Base-by-base conservation (phyloP, 2,888 invertebrate species). In the Lepidochitona cinerea region DNA sequence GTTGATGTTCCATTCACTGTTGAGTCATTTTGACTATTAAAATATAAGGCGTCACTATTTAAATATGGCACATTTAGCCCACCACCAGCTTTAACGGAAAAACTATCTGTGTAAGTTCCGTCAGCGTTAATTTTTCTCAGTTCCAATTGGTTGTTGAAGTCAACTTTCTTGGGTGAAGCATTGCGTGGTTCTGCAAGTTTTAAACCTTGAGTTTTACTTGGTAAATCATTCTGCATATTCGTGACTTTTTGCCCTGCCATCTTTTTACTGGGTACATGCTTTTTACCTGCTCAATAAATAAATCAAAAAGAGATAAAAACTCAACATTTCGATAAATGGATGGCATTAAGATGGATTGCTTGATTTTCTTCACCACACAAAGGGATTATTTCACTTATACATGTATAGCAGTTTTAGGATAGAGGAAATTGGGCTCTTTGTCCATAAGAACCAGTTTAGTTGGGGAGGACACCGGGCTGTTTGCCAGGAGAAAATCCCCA, bases 81-180 rank as follows among this genome's bases (percentile, higher is more conserved):
- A 37, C 29, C 35, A 53, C 49, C 52, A 32, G 52, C 37, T 18
- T 52, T 67, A 37, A 32, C 64, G 4, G 73, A 72, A 5, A 32
- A 29, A 35, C 75, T 76, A 73, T 80, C 80, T 26, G 75, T 73
- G 70, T 76, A 81, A 0, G 81, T 79, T 9, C 82, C 80, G 69
- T 83, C 83, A 67, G 77, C 74, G 64, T 79, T 78, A 7, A 81
- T 79, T 70, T 82, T 80, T 29, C 82, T 73, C 33, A 79, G 52
- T 37, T 76, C 77, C 53, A 76, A 75, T 12, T 75, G 73, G 23
- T 77, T 71, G 33, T 74, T 73, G 66, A 83, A 82, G 53, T 81
- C 82, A 6, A 83, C 82, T 9, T 80, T 76, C 65, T 79, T 81
- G 1, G 79, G 78, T 69, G 78, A 76, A 32, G 59, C 26, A 4